These are phyloP conservation scores for Falcaria lacertinaria DNA, from an alignment of 2,888 invertebrate genomes.

Conservation along the genomic window DNA sequence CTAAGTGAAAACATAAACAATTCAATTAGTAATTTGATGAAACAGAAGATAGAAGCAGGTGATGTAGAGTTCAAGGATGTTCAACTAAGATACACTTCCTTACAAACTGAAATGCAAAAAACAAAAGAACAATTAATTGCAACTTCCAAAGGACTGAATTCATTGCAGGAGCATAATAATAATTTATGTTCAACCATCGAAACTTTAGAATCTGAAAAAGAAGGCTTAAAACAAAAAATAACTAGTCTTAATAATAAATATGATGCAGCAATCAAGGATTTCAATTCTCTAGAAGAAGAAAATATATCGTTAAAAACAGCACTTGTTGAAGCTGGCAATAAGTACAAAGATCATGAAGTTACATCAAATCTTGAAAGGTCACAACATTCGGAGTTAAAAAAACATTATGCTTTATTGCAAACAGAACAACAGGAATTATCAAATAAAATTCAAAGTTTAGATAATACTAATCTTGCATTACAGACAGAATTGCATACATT, in stretches of 20 bases:
- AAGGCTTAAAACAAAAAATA: conserved; percentile 16
- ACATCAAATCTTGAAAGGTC: conserved; percentile 19
- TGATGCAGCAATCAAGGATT: conserved; percentile 14
- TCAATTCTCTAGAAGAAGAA: conserved; percentile 23
- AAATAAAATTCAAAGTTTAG: conserved; percentile 16
- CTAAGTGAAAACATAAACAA: conserved; percentile 22
- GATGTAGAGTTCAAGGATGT: conserved; percentile 16
- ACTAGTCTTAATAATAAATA: conserved; percentile 5
- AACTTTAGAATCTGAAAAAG: conserved; percentile 17
- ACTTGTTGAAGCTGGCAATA: conserved; percentile 23
- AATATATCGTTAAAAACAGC: conserved; percentile 22
- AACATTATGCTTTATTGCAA: conserved; percentile 12
- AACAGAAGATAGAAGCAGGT: conserved; percentile 18
- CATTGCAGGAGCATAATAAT: conserved; percentile 30
- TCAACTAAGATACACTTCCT: conserved; percentile 13
- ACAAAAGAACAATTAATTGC: conserved; percentile 21
- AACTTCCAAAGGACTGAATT: conserved; percentile 22
- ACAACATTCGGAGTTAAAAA: conserved; percentile 9
- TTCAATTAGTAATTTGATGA: conserved; percentile 16
- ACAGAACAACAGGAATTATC: conserved; percentile 13
- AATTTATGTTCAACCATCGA: conserved; percentile 25
- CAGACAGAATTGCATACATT: conserved; percentile 22
- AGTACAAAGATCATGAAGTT: conserved; percentile 23
- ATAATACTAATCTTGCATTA: conserved; percentile 12
- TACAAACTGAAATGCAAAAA: conserved; percentile 30